A percentile compares a stretch with the other conserved stretches of the same genome.
These are phyloP conservation scores for Scelioninae gen. 1 DNA, from an alignment of 2,888 invertebrate genomes.

Conservation along the genomic window DNA sequence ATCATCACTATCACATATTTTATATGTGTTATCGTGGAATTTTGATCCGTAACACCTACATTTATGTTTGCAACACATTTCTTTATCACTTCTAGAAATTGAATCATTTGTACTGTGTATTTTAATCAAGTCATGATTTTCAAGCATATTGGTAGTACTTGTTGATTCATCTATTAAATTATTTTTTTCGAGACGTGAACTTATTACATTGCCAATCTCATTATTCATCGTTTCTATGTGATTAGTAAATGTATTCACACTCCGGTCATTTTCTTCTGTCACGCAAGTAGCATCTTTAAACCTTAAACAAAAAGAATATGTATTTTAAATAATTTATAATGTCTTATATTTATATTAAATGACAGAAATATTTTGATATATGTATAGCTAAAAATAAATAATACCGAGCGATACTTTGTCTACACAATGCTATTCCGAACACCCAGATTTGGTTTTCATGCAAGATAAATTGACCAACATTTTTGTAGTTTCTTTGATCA, in stretches of 20 bases:
- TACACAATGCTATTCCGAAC: too few species aligned
- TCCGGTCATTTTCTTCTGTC: conserved; percentile 72
- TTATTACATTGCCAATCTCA: background rate
- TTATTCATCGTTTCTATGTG: conserved; percentile 6
- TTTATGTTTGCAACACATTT: conserved; percentile 36
- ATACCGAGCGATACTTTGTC: too few species aligned
- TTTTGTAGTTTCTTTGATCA: too few species aligned
- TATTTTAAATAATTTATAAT: too few species aligned
- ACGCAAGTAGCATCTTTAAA: conserved; percentile 77
- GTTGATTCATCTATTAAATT: conserved; percentile 74
- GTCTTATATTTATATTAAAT: too few species aligned
- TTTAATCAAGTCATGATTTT: conserved; percentile 69
- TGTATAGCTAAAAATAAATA: too few species aligned
- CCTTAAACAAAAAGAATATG: conserved; percentile 1
- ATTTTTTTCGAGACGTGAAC: background rate
- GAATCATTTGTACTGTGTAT: conserved; percentile 65
- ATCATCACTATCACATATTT: conserved; percentile 45
- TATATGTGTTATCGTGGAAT: background rate
- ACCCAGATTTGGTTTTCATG: too few species aligned
- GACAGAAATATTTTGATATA: too few species aligned
- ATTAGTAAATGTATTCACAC: background rate
- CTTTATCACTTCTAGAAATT: conserved; percentile 7
- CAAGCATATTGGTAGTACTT: conserved; percentile 67
- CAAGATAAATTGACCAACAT: too few species aligned
- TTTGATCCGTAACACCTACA: conserved; percentile 46